Evolutionary conservation across 2,888 invertebrate genomes (phyloP), one percentile per base, ranked within the genome.

Genomic region (Lycophotia porphyrea): DNA sequence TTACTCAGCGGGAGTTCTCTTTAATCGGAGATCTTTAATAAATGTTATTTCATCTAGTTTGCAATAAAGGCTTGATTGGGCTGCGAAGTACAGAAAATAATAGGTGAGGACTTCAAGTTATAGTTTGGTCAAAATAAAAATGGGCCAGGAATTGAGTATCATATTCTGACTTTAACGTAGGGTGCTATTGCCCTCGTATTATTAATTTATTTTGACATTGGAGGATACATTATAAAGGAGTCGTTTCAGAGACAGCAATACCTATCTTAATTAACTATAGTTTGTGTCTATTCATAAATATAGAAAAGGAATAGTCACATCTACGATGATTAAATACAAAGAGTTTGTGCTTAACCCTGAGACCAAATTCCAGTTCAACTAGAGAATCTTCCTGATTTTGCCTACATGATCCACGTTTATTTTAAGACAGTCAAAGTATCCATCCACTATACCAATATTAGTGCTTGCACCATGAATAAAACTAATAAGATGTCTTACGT

Each of bases 21-120:
- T 55, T 74, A 74, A 81, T 77, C 39, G 52, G 18, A 27, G 63
- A 77, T 77, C 81, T 55, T 64, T 74, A 81, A 81, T 77, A 77
- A 77, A 81, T 81, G 63, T 77, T 74, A 81, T 81, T 77, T 74
- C 77, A 58, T 77, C 47, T 64, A n/a, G 55, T 74, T 63, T n/a
- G 13, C 7, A 34, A 34, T 74, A 9, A 39, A 63, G 31, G 36
- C n/a, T 60, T 44, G 36, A 78, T 58, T 70, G 39, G 11, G 15
- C 13, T 55, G 15, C 15, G 27, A 80, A 34, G 60, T 60, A 24
- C 3, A 34, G 31, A 11, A 49, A 34, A 49, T 58, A 31, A 31
- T 58, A 58, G 31, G 8, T 65, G 21, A 21, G 4, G 58, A 31
- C 36, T 47, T 13, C 1, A 36, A 13, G 9, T 24, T 63, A n/a